Percentiles rank a stretch among this genome's conserved stretches.
These are phyloP conservation scores for Megaptera novaeangliae DNA, from an alignment of 2,113 vertebrate species.

Conservation along the genomic window DNA sequence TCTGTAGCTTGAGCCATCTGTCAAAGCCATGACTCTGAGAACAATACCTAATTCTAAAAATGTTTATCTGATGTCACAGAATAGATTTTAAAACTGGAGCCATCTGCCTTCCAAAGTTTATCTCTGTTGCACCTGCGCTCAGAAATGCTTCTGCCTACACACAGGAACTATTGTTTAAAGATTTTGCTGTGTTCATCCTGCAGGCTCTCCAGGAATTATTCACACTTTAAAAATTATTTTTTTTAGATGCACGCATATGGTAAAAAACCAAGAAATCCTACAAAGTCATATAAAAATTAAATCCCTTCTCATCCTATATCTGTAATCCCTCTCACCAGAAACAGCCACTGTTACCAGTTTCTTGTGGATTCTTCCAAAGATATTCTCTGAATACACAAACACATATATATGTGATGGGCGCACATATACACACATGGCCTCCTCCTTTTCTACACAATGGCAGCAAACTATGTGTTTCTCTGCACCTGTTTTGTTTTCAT, in stretches of 20 bases:
- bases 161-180: constrained; percentile 53
- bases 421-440: background rate
- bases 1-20: background rate
- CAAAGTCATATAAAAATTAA: background rate
- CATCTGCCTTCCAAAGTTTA: constrained; percentile 44
- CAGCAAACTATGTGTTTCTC: background rate
- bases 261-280: background rate
- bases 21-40: background rate
- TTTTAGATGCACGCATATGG: background rate
- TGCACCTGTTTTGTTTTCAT: background rate
- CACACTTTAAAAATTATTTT: constrained; percentile 1
- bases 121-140: background rate
- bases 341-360: background rate
- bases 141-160: constrained; percentile 37
- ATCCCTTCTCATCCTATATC: background rate
- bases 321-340: background rate
- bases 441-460: background rate
- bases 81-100: constrained; percentile 36
- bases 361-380: background rate
- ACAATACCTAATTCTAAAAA: constrained; percentile 21
- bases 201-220: constrained; percentile 46
- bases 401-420: fast-evolving
- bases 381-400: background rate
- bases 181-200: constrained; percentile 22
- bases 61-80: constrained; percentile 16